A percentile compares a stretch with the other conserved stretches of the same genome.
Conservation (phyloP, 2,797 vertebrate species). For the Sebastes matsubarae region DNA sequence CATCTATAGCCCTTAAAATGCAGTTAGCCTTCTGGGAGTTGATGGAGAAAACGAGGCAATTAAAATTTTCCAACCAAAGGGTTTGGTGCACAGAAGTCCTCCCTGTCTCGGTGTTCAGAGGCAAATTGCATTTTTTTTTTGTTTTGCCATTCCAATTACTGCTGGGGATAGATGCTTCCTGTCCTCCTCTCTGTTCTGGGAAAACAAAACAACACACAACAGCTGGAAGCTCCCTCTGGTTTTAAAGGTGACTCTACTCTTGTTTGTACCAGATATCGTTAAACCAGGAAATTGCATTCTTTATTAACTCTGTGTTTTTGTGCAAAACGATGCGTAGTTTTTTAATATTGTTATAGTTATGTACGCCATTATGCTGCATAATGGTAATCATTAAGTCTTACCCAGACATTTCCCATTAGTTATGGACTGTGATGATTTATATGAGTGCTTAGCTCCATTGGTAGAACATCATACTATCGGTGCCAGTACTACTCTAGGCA, state of each 20-base stretch:
- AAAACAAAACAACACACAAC: slow-evolving; percentile 45
- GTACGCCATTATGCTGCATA: neutral
- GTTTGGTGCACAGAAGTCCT: slow-evolving; percentile 44
- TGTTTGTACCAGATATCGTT: slow-evolving; percentile 5
- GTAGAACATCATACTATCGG: neutral
- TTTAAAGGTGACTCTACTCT: slow-evolving; percentile 14
- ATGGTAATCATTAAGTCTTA: slow-evolving; percentile 2
- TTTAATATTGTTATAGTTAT: neutral
- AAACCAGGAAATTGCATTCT: neutral
- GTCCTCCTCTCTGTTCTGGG: slow-evolving; percentile 14
- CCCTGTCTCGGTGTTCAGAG: slow-evolving; percentile 38
- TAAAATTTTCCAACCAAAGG: slow-evolving; percentile 13
- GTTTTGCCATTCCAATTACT: slow-evolving; percentile 61
- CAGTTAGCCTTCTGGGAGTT: neutral
- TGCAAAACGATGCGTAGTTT: neutral
- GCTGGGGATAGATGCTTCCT: slow-evolving; percentile 28
- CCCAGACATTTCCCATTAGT: neutral
- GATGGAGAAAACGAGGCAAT: slow-evolving; percentile 34
- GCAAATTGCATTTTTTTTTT: slow-evolving; percentile 44
- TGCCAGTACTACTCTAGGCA: neutral
- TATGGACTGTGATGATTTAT: neutral
- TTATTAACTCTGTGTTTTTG: neutral
- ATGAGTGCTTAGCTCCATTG: neutral
- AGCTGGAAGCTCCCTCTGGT: slow-evolving; percentile 22
- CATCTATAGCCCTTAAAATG: neutral